Percentiles rank a stretch among this genome's conserved stretches.
phyloP scores from a whole-genome alignment of 2,797 vertebrate genomes.

The Phoeniculus purpureus region DNA sequence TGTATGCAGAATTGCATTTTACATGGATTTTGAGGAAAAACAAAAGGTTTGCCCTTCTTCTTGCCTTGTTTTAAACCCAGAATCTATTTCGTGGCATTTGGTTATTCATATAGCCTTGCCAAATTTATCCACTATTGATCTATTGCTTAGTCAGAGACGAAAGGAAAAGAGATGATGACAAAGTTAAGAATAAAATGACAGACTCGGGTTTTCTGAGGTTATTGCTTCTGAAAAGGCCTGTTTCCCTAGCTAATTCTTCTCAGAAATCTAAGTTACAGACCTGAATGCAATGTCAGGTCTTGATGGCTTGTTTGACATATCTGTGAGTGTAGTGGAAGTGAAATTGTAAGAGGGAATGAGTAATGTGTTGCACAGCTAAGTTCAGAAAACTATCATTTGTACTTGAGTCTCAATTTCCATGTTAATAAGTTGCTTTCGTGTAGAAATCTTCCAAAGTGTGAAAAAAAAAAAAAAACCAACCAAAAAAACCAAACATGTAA shows the following conservation, averaged over 20 bases:
- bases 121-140: background rate
- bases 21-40: background rate
- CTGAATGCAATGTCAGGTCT: background rate
- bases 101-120: background rate
- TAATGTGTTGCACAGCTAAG: background rate
- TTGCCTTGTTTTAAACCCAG: background rate
- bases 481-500: too few relatives aligned
- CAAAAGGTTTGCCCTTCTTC: background rate
- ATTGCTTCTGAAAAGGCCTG: background rate
- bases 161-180: background rate
- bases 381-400: background rate
- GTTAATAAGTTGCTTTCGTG: background rate
- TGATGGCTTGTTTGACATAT: background rate
- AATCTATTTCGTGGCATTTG: background rate
- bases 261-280: background rate
- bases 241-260: background rate
- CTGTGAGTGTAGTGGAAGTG: background rate
- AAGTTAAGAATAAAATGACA: background rate
- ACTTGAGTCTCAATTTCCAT: fast-evolving
- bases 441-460: background rate
- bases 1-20: background rate
- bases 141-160: background rate
- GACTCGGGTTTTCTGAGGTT: background rate
- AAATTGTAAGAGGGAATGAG: background rate
- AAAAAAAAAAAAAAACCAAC: too few relatives aligned